Evolutionary conservation across 2,888 invertebrate species (phyloP).

Genomic region (Morpho achilles): DNA sequence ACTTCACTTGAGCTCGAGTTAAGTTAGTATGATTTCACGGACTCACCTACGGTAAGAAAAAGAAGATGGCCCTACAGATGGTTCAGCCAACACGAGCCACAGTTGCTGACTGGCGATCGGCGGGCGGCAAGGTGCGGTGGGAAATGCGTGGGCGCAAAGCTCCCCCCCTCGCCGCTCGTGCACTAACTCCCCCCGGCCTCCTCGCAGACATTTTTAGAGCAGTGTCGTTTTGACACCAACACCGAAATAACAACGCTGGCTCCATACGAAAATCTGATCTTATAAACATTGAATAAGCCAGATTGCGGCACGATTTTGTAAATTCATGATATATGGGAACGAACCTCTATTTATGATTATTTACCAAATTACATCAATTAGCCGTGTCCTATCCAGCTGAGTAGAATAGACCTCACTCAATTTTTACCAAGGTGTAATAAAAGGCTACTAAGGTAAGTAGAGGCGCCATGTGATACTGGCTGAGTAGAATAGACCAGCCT

Average conservation of each 20-base stretch:
- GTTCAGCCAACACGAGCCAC: conserved; percentile 83
- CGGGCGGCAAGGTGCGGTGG: conserved; percentile 75
- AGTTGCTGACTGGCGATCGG: conserved; percentile 73
- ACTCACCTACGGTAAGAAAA: conserved; percentile 75
- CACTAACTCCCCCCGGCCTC: conserved; percentile 34
- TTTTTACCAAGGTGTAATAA: too few relatives aligned
- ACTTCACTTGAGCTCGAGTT: conserved; percentile 57
- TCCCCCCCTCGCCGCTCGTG: conserved; percentile 39
- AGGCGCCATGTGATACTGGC: too few relatives aligned
- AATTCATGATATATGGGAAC: not conserved
- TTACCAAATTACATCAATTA: too few relatives aligned
- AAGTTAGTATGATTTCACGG: conserved; percentile 42
- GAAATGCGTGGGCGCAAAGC: conserved; percentile 60
- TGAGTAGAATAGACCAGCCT: too few relatives aligned
- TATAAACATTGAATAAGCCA: conserved; percentile 41
- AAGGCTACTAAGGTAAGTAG: too few relatives aligned
- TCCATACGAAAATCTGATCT: conserved; percentile 52
- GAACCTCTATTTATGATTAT: too few relatives aligned
- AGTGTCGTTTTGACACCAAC: conserved; percentile 76
- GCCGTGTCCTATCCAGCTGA: too few relatives aligned
- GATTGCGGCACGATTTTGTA: not conserved
- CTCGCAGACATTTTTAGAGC: conserved; percentile 71
- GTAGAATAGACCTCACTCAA: too few relatives aligned
- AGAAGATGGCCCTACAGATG: conserved; percentile 77
- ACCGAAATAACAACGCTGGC: conserved; percentile 72